Evolutionary conservation across 2,113 vertebrate genomes (phyloP).

Genomic region (Dicentrarchus labrax): DNA sequence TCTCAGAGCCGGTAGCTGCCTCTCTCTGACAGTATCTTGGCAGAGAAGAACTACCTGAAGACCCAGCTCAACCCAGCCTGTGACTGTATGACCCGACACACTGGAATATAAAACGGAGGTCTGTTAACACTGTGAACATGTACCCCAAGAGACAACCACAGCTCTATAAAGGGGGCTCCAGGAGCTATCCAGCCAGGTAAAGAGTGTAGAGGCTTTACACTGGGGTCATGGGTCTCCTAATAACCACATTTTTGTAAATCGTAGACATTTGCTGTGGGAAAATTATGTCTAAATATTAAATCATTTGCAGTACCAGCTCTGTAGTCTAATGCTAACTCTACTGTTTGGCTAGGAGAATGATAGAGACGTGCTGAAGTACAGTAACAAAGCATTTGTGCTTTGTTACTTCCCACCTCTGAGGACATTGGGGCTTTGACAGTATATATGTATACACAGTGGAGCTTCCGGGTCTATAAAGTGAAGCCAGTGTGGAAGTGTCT

Average conservation of each 20-base stretch:
- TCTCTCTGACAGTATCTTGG: not conserved
- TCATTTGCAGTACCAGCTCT: not conserved
- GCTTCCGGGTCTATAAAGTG: too few relatives aligned
- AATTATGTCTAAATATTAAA: not conserved
- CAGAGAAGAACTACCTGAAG: slow-evolving; percentile 1
- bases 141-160: not conserved
- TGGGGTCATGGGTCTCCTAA: not conserved
- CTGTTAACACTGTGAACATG: not conserved
- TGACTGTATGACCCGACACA: not conserved
- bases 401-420: too few relatives aligned
- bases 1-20: slow-evolving; percentile 20
- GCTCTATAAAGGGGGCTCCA: not conserved
- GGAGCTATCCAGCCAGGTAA: not conserved
- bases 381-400: too few relatives aligned
- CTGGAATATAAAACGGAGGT: not conserved
- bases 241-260: not conserved
- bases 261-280: not conserved
- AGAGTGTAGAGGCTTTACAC: not conserved
- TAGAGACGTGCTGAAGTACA: not conserved
- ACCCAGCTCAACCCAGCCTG: not conserved
- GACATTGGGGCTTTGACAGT: too few relatives aligned
- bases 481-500: too few relatives aligned
- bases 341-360: not conserved
- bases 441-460: too few relatives aligned
- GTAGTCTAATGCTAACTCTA: not conserved